Percentiles rank a stretch among this genome's conserved stretches.
phyloP scores from a whole-genome alignment of 2,888 invertebrate species.

The Tenthredo distinguenda region DNA sequence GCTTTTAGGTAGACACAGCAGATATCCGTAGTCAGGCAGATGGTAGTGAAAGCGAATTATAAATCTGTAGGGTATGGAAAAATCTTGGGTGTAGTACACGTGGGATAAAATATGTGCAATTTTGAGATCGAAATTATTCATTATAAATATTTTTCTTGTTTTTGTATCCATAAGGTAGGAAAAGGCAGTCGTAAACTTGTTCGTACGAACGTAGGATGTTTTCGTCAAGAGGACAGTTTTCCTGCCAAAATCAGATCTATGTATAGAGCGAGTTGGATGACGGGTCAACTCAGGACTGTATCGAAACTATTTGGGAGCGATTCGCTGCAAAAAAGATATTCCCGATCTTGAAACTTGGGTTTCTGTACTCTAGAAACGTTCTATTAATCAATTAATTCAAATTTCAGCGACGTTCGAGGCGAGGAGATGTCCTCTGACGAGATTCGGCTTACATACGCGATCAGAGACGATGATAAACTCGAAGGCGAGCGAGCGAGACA shows the following conservation, averaged over 20 bases:
- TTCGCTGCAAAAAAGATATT: background rate
- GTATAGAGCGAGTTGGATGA: conserved; percentile 27
- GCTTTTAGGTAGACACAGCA: background rate
- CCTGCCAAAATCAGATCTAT: conserved; percentile 46
- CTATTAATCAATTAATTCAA: background rate
- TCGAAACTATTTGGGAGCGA: background rate
- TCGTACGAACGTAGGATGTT: conserved; percentile 9
- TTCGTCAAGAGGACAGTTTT: conserved; percentile 31
- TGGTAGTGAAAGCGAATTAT: background rate
- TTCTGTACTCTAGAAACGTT: background rate
- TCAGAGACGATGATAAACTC: background rate
- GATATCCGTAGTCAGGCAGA: background rate
- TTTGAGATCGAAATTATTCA: background rate
- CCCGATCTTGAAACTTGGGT: background rate
- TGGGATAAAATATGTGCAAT: background rate
- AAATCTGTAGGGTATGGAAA: background rate
- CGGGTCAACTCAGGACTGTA: conserved; percentile 31
- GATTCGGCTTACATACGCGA: background rate
- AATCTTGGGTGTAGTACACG: no score
- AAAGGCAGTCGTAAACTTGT: background rate
- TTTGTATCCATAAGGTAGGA: background rate
- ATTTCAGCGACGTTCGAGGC: background rate
- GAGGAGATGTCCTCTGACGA: background rate
- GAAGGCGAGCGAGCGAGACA: background rate
- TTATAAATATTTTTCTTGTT: background rate